These are phyloP conservation scores for Calephelis perditalis DNA, from an alignment of 2,888 invertebrate species.

Conservation along the genomic window DNA sequence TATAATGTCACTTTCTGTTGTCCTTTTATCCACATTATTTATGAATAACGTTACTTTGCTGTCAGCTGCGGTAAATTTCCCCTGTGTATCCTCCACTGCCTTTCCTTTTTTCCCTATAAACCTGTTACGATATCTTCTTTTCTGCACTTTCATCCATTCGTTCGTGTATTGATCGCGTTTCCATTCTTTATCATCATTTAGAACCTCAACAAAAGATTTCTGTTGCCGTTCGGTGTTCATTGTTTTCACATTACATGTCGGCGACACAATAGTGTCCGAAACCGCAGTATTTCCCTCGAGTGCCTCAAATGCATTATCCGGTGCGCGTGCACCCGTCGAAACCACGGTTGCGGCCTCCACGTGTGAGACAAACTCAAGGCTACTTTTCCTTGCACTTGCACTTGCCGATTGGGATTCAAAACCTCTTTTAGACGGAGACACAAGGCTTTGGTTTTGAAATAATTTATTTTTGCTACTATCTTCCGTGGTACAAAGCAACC, in stretches of 20 bases:
- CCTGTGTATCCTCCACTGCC: background rate
- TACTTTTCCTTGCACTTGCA: no score
- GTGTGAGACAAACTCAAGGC: no score
- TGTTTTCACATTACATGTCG: no score
- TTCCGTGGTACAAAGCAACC: no score
- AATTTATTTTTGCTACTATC: no score
- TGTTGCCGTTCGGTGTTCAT: no score
- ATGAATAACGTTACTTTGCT: background rate
- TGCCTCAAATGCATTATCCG: background rate
- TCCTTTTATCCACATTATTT: background rate
- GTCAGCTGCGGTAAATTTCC: constrained; percentile 5
- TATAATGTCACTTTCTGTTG: constrained; percentile 1
- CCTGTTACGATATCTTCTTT: background rate
- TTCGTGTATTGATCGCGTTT: background rate
- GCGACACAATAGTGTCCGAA: background rate
- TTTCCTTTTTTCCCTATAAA: background rate
- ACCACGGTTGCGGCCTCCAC: background rate
- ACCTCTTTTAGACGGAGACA: no score
- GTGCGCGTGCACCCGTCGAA: background rate
- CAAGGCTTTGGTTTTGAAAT: no score
- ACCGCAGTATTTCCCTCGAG: background rate
- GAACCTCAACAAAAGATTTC: no score
- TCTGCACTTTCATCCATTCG: background rate
- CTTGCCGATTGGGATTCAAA: no score
- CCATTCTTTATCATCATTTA: no score